A percentile compares a stretch with the other conserved stretches of the same genome.
Conservation (phyloP, 2,797 vertebrate species). For the Falco naumanni region DNA sequence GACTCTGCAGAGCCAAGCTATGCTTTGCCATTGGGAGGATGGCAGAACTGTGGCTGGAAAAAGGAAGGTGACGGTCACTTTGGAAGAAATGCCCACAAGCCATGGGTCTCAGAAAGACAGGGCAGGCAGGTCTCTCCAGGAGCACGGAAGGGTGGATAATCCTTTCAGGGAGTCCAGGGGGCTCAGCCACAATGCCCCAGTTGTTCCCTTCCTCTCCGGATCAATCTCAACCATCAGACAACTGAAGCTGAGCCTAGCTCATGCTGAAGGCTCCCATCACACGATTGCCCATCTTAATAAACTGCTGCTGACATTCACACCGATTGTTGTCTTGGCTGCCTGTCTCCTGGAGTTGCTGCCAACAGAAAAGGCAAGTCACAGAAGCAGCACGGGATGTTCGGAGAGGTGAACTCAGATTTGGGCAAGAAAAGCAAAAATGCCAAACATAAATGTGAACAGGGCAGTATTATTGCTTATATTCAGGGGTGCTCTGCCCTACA, state of each 20-base stretch:
- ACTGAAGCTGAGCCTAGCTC: background rate
- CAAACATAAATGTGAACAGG: background rate
- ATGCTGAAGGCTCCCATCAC: background rate
- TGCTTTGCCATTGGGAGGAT: background rate
- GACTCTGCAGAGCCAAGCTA: background rate
- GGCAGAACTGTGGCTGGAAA: background rate
- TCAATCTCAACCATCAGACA: background rate
- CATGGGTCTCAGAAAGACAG: background rate
- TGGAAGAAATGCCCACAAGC: background rate
- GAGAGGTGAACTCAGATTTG: background rate
- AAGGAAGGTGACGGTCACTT: background rate
- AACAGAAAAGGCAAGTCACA: background rate
- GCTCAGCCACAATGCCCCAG: background rate
- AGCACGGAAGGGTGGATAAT: background rate
- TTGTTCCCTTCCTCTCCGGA: background rate
- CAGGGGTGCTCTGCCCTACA: background rate
- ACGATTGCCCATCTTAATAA: background rate
- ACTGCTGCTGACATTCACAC: background rate
- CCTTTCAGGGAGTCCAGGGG: background rate
- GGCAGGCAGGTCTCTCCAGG: background rate
- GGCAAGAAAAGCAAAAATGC: background rate
- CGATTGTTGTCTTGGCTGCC: background rate
- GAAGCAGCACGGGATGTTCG: background rate
- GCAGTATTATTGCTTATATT: background rate
- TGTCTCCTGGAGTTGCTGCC: background rate